Base-by-base conservation (phyloP, 2,888 invertebrate genomes). In the Orchesella flavescens region DNA sequence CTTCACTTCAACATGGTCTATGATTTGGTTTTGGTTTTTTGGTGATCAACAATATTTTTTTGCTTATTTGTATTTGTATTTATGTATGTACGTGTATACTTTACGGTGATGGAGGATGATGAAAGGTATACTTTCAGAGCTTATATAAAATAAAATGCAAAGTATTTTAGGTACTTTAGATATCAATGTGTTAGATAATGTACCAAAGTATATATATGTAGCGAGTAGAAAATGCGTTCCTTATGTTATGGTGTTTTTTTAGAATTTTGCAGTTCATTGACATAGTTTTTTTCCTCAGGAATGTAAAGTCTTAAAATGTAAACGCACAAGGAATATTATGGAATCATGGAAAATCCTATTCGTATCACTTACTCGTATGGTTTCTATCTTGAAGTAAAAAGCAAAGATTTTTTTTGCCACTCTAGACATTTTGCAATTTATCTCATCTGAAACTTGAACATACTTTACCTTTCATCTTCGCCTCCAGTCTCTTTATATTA, bases 1-100 rank as follows among this genome's bases (percentile, higher is more conserved):
- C 49, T 23, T 24, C 21, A 61, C 59, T 61, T 61, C 44, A 65
- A 49, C 23, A 68, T 68, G 12, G 68, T 21, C 53, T 69, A 34
- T 24, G 43, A 79, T 79, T 79, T 79, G 79, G 79, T 79, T 79
- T 79, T 44, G 79, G 79, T 79, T 78, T 71, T 71, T 79, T 79
- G 79, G 72, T 79, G 79, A 72, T 79, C 71, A 69, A 17, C 59
- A 21, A 76, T 46, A 43, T 65, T 59, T 61, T 78, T 71, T 72
- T 34, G 49, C 19, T 21, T 53, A 68, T 68, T 68, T 68, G 44
- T 34, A 43, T 68, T 68, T 68, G 46, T 17, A 68, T 68, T 19
- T 66, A 5, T 69, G 5, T 69, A 17, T 69, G 5, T 34, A 44
- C 46, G 17, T 19, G 69, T 66, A 19, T 43, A 44, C 34, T 13